Evolutionary conservation across 2,113 vertebrate genomes (phyloP), one percentile per base, ranked within the genome.

Genomic region (Chloroceryle aenea): DNA sequence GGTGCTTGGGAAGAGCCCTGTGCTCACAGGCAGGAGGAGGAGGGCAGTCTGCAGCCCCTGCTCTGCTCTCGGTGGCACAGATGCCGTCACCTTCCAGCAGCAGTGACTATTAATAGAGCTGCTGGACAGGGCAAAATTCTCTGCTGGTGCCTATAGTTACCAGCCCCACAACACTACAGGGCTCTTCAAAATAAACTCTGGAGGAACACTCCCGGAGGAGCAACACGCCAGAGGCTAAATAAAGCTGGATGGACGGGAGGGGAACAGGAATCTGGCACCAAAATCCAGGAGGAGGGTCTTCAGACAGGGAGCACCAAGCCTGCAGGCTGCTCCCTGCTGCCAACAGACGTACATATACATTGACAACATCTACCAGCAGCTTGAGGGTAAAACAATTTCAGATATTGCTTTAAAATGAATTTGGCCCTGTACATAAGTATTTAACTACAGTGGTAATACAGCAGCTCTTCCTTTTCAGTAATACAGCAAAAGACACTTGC

Each of bases 141-240:
- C 93, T 7, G 0, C 89, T 72, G 84, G 73, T 95, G 84, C 94
- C 95, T 93, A 95, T 96, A 95, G 96, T 93, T 96, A 97, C 94
- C 95, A 75, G 80, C 34, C 79, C 80, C 92, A 95, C 73, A 95
- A 97, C 93, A 95, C 76, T 87, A 55, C 17, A 5, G 11, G 50
- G 85, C 78, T 93, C 55, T 92, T 92, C 83, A 90, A 96, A 97
- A 96, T 91, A 95, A 89, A 75, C 62, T 87, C 56, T 29, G 42
- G 81, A 87, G 81, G 81, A 96, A 64, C 43, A 9, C 56, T 94
- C 78, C 87, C 14, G 0, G 38, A 95, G 56, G 12, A 95, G 38
- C 29, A 18, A 78, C 59, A 38, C 0, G 42, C 75, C 76, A 88
- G 91, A 84, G 53, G 89, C 89, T 89, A 93, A 95, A 95, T 86